phyloP scores from a whole-genome alignment of 2,113 vertebrate genomes.

The Lepisosteus osseus region DNA sequence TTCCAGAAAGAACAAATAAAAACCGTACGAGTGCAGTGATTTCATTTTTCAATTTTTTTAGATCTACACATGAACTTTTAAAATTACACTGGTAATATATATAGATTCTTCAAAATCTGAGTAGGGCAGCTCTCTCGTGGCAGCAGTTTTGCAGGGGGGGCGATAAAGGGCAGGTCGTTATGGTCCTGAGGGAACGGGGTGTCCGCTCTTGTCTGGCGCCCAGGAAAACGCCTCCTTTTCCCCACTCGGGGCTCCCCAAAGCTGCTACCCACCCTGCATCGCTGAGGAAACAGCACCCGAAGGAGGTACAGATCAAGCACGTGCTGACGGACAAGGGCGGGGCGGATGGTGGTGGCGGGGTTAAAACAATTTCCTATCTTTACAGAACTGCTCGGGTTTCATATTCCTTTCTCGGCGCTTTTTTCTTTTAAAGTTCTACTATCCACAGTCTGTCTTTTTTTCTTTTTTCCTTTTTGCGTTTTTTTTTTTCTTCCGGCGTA shows the following conservation, averaged over 20 bases:
- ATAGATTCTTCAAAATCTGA: neutral
- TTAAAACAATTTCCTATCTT: conserved; percentile 68
- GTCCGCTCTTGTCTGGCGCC: neutral
- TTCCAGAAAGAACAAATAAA: neutral
- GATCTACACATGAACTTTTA: neutral
- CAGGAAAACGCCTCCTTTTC: neutral
- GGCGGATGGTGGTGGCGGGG: conserved; percentile 44
- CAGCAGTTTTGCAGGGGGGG: neutral
- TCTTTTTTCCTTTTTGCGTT: conserved; percentile 64
- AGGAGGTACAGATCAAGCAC: neutral
- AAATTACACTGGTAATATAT: no score
- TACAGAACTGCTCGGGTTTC: conserved; percentile 8
- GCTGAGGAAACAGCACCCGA: conserved; percentile 11
- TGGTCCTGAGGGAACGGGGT: conserved; percentile 12
- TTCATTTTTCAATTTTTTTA: conserved; percentile 20
- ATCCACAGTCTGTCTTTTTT: conserved; percentile 78
- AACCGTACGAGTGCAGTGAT: conserved; percentile 5
- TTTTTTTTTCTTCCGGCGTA: conserved; percentile 63
- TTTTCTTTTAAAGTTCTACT: conserved; percentile 70
- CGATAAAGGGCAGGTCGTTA: conserved; percentile 1
- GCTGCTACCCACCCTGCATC: neutral
- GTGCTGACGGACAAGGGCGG: conserved; percentile 1
- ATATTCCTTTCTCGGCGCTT: conserved; percentile 48
- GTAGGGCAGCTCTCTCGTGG: neutral
- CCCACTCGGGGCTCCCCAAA: neutral